Evolutionary conservation across 2,797 vertebrate species (phyloP).

Genomic region (Enteromius afrohamiltoni): DNA sequence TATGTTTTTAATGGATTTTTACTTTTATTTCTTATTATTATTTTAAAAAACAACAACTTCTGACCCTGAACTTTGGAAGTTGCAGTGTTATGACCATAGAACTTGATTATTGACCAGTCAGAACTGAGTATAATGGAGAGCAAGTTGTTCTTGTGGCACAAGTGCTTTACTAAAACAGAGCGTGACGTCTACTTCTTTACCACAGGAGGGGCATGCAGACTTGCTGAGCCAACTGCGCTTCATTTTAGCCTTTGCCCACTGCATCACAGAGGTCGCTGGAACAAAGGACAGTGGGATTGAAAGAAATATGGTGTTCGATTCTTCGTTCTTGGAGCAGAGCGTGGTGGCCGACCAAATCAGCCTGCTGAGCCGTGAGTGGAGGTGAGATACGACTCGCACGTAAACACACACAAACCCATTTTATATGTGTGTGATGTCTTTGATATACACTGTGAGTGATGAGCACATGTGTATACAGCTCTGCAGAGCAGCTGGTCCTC

Average conservation of each 20-base stretch:
- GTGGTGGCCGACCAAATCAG: constrained; percentile 96
- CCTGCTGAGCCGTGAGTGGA: constrained; percentile 93
- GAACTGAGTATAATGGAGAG: not conserved
- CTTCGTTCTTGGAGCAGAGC: constrained; percentile 90
- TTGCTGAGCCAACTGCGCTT: constrained; percentile 88
- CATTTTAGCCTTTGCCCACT: constrained; percentile 88
- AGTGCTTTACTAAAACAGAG: not conserved
- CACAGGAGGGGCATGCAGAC: constrained; percentile 90
- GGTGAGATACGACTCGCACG: constrained; percentile 73
- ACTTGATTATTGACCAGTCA: not conserved
- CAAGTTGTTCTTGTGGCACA: not conserved
- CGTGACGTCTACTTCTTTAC: constrained; percentile 10
- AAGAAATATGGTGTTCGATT: constrained; percentile 67
- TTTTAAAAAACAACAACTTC: not conserved
- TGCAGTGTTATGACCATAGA: not conserved
- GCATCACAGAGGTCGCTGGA: constrained; percentile 88
- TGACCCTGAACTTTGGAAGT: not conserved
- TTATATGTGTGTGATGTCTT: constrained; percentile 1
- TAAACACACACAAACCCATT: not conserved
- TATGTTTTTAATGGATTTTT: too few relatives aligned
- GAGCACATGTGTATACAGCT: constrained; percentile 72
- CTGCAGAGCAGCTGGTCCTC: constrained; percentile 92
- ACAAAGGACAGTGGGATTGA: constrained; percentile 81
- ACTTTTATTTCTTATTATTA: too few relatives aligned
- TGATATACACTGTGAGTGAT: constrained; percentile 1